Base-by-base conservation (phyloP, 2,888 invertebrate species). In the Protula sp. region DNA sequence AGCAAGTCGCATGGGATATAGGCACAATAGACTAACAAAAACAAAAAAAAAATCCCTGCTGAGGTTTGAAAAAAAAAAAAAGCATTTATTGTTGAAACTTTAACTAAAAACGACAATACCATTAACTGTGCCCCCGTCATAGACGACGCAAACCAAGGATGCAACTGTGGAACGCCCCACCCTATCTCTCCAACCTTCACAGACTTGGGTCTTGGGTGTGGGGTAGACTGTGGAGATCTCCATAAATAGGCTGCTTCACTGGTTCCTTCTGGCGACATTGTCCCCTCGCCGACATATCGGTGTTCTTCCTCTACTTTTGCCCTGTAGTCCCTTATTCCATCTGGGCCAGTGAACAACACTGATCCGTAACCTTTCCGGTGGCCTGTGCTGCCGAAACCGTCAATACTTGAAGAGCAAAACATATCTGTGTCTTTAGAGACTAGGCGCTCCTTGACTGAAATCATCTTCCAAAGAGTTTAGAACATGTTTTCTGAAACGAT, bases 111-210 rank as follows among this genome's bases (percentile, higher is more conserved):
- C 55, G 57, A 54, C 66, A 62, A 61, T 55, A 71, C 65, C 2
- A 74, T 70, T 59, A 74, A 73, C 59, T 70, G 67, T n/a, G 73
- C 73, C 3, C 72, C 65, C 14, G 57, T 59, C 1, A 71, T 58
- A 5, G 67, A 58, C 27, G 55, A 58, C 19, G 38, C 9, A 38
- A 38, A 38, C 68, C 68, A 67, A 64, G 72, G 74, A 9, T 67
- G 60, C 4, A 67, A 51, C 9, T 57, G 19, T 3, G 70, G 67
- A 4, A 72, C 62, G 1, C 70, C 68, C 77, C 77, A 77, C 28
- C 77, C 77, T 14, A 76, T 69, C 58, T 72, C 75, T 14, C 77
- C 77, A 0, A 74, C 70, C 3, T 55, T 57, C 19, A 57, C 59
- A 2, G 70, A 63, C 51, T 69, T 71, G 19, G 76, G 71, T 3